phyloP scores from a whole-genome alignment of 2,113 vertebrate species.

The Etheostoma spectabile region DNA sequence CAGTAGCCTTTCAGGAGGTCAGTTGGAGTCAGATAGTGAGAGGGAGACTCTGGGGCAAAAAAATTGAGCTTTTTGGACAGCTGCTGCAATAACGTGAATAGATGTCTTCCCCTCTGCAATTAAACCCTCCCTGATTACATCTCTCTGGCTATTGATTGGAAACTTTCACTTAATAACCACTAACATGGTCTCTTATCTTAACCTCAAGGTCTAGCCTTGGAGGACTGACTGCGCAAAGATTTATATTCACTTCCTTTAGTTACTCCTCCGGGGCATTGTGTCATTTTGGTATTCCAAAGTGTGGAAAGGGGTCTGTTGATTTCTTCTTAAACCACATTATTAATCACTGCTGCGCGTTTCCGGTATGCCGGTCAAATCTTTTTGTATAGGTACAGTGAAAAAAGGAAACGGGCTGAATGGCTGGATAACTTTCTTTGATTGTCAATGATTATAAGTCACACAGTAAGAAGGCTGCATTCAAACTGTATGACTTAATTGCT shows the following conservation, averaged over 20 bases:
- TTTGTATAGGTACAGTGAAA: slow-evolving; percentile 23
- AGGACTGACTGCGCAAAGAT: slow-evolving; percentile 73
- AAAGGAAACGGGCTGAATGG: slow-evolving; percentile 15
- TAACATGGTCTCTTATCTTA: slow-evolving; percentile 84
- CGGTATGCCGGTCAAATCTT: slow-evolving; percentile 25
- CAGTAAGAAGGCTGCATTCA: slow-evolving; percentile 22
- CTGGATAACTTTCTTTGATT: slow-evolving; percentile 8
- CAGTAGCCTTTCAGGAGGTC: slow-evolving; percentile 63
- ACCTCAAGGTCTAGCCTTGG: slow-evolving; percentile 80
- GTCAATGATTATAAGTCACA: slow-evolving; percentile 16
- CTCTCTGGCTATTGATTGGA: slow-evolving; percentile 84
- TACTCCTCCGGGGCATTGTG: slow-evolving; percentile 78
- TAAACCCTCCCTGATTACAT: slow-evolving; percentile 86
- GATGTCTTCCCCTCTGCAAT: slow-evolving; percentile 85
- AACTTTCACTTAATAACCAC: slow-evolving; percentile 87
- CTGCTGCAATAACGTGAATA: slow-evolving; percentile 84
- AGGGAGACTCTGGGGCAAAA: slow-evolving; percentile 64
- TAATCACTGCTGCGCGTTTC: slow-evolving; percentile 46
- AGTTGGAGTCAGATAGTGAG: slow-evolving; percentile 43
- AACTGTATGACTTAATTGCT: slow-evolving; percentile 4
- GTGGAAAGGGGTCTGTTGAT: slow-evolving; percentile 65
- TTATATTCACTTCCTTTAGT: slow-evolving; percentile 76
- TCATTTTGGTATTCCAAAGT: slow-evolving; percentile 80
- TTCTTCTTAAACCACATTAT: slow-evolving; percentile 72
- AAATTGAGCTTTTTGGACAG: slow-evolving; percentile 80